Evolutionary conservation across 2,113 vertebrate species (phyloP).

Genomic region (Amazona vittata): DNA sequence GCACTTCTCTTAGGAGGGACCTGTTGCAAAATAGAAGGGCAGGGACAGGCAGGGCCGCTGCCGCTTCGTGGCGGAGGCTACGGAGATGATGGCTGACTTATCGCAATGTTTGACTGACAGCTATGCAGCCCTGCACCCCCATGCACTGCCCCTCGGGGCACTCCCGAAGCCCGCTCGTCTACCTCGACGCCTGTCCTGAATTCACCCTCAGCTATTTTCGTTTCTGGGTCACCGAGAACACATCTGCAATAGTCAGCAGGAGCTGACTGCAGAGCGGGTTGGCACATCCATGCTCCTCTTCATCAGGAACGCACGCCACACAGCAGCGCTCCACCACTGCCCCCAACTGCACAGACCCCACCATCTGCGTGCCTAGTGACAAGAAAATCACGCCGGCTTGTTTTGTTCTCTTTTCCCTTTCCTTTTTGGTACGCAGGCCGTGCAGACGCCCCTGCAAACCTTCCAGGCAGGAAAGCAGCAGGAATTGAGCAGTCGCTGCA

Average conservation of each 20-base stretch:
- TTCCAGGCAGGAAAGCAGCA: neutral
- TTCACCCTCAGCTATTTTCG: neutral
- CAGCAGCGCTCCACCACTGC: neutral
- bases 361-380: neutral
- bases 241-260: neutral
- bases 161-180: neutral
- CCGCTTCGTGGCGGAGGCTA: neutral
- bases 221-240: slow-evolving; percentile 13
- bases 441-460: neutral
- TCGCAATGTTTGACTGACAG: rapidly evolving
- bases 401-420: no score
- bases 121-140: neutral
- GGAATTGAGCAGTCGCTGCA: neutral
- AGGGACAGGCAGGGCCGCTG: neutral
- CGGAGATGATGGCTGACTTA: neutral
- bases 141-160: neutral
- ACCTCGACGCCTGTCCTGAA: neutral
- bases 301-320: neutral
- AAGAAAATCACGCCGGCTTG: neutral
- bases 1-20: neutral
- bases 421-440: neutral
- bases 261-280: neutral
- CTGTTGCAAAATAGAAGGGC: neutral
- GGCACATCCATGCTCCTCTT: neutral
- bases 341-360: neutral